These are phyloP conservation scores for Acrocyrtus sp. DNA, from an alignment of 2,888 invertebrate species.

Conservation along the genomic window DNA sequence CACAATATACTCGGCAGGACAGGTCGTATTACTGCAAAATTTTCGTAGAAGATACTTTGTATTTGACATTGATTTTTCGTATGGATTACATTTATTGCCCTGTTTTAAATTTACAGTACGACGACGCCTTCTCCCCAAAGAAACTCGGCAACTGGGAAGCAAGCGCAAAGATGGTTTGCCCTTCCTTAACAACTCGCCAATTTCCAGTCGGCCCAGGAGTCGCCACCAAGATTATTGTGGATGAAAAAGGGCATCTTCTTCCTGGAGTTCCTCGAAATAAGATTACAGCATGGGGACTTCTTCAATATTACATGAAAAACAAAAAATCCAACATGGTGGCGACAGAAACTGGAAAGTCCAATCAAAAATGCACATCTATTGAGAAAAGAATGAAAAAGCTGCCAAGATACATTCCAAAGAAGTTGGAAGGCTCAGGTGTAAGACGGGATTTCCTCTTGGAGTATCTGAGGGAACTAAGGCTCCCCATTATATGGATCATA, in stretches of 20 bases:
- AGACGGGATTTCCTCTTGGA: slow-evolving; percentile 40
- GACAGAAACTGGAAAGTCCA: not conserved
- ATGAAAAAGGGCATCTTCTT: slow-evolving; percentile 54
- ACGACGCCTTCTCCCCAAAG: slow-evolving; percentile 54
- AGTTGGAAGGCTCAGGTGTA: not conserved
- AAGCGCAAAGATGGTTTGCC: slow-evolving; percentile 7
- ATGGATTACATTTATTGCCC: not conserved
- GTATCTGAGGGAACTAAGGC: slow-evolving; percentile 34
- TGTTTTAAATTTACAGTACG: slow-evolving; percentile 52
- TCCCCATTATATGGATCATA: slow-evolving; percentile 55
- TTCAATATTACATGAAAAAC: slow-evolving; percentile 7
- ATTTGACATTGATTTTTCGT: too few relatives aligned
- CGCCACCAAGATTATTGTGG: slow-evolving; percentile 44
- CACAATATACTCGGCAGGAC: slow-evolving; percentile 48
- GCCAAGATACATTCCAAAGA: slow-evolving; percentile 24
- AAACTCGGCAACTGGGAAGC: slow-evolving; percentile 57
- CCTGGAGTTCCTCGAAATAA: slow-evolving; percentile 42
- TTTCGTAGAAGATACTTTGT: too few relatives aligned
- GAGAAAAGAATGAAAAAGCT: not conserved
- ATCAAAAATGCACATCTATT: not conserved
- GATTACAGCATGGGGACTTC: slow-evolving; percentile 56
- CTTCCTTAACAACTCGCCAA: not conserved
- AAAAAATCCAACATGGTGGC: not conserved
- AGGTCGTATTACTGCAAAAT: too few relatives aligned
- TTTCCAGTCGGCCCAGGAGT: not conserved